Evolutionary conservation across 92 coral and sea anemone species (phyloP).

Genomic region (Phenganax subtilis): DNA sequence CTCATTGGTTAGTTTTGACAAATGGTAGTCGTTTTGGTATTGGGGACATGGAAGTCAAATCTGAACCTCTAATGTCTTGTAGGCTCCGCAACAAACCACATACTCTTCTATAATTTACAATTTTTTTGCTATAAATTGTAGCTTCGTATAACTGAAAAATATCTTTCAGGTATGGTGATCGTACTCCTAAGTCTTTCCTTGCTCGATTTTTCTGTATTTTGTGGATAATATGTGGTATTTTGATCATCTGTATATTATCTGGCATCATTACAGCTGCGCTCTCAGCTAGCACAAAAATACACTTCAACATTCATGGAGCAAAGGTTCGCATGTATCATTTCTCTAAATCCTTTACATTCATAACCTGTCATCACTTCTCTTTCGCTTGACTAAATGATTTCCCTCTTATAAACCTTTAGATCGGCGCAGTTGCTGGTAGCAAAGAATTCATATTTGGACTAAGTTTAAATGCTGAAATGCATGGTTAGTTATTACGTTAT

Average conservation of each 20-base stretch:
- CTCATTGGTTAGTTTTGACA: no score
- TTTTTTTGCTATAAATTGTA: neutral
- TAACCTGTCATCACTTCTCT: neutral
- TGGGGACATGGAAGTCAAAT: no score
- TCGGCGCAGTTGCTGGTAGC: slow-evolving; percentile 91
- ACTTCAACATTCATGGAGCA: slow-evolving; percentile 75
- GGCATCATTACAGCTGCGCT: slow-evolving; percentile 80
- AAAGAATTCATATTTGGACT: slow-evolving; percentile 79
- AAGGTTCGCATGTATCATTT: slow-evolving; percentile 51
- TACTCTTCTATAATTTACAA: no score
- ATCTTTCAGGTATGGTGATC: slow-evolving; percentile 78
- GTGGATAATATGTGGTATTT: slow-evolving; percentile 87
- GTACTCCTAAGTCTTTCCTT: slow-evolving; percentile 68
- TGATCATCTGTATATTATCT: slow-evolving; percentile 74
- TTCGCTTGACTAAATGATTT: neutral
- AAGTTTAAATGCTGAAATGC: slow-evolving; percentile 87
- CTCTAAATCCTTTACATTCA: no score
- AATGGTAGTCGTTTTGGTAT: no score
- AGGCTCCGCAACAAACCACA: no score
- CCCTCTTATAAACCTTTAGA: slow-evolving; percentile 42
- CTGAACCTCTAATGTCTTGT: no score
- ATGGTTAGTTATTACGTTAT: slow-evolving; percentile 43
- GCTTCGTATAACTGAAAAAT: neutral
- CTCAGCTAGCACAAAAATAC: slow-evolving; percentile 67
- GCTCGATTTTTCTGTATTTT: slow-evolving; percentile 80